phyloP scores from a whole-genome alignment of 1,140 invertebrate genomes.

The Drosophila fuyamai region DNA sequence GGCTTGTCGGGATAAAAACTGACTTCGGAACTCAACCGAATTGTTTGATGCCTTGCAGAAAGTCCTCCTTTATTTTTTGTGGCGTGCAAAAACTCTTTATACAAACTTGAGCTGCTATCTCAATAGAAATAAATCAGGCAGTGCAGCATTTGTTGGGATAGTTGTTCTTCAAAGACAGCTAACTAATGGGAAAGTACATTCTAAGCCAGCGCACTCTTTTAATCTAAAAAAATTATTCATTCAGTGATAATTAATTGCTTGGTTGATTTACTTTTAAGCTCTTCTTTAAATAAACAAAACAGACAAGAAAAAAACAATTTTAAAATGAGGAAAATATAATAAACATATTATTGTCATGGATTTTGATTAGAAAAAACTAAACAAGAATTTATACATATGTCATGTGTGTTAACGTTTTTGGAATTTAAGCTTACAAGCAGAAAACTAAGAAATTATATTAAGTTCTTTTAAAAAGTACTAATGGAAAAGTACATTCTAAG shows the following conservation, averaged over 20 bases:
- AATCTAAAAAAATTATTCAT: not conserved
- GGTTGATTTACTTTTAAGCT: too few species aligned
- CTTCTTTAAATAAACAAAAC: too few species aligned
- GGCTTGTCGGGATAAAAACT: constrained; percentile 9
- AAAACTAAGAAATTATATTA: too few species aligned
- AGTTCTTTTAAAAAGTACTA: not conserved
- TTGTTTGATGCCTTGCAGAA: constrained; percentile 34
- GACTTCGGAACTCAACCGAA: constrained; percentile 40
- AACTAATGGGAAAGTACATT: not conserved
- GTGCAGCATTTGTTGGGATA: not conserved
- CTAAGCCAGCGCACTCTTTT: not conserved
- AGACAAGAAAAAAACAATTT: too few species aligned
- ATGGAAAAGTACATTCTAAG: not conserved
- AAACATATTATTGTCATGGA: too few species aligned
- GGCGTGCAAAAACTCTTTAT: not conserved
- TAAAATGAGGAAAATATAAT: too few species aligned
- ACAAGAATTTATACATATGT: too few species aligned
- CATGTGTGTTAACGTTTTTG: too few species aligned
- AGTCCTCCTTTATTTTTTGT: constrained; percentile 5
- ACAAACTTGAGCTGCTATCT: constrained; percentile 7
- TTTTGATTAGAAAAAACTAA: too few species aligned
- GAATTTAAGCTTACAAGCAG: too few species aligned
- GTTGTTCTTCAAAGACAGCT: not conserved
- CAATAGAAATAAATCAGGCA: constrained; percentile 24
- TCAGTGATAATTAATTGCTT: too few species aligned